phyloP scores from a whole-genome alignment of 2,113 vertebrate species.

The Morone chrysops region DNA sequence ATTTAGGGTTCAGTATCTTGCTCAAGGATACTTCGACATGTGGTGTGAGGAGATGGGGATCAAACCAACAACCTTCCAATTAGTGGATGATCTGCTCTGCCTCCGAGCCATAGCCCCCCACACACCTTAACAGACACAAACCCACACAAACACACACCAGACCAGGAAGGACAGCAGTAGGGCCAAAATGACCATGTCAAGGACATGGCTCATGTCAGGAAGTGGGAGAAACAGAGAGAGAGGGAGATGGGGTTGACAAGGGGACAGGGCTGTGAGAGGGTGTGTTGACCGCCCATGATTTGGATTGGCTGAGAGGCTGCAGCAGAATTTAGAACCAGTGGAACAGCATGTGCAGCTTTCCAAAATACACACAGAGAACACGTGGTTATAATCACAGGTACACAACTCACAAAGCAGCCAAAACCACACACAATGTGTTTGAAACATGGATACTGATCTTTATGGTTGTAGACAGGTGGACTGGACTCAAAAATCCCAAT shows the following conservation, averaged over 20 bases:
- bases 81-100: no score
- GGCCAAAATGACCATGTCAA: slow-evolving; percentile 41
- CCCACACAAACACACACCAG: slow-evolving; percentile 2
- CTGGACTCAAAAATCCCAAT: neutral
- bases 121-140: slow-evolving; percentile 8
- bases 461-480: neutral
- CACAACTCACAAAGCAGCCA: neutral
- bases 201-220: slow-evolving; percentile 19
- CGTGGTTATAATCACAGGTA: neutral
- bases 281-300: slow-evolving; percentile 51
- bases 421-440: neutral
- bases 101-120: neutral
- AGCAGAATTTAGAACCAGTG: slow-evolving; percentile 62
- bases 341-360: slow-evolving; percentile 69
- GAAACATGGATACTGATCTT: neutral
- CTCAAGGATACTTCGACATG: no score
- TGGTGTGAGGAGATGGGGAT: no score
- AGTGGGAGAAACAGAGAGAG: neutral
- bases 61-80: no score
- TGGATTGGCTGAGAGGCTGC: slow-evolving; percentile 70
- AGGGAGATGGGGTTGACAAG: neutral
- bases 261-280: slow-evolving; percentile 53
- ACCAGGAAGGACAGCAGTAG: slow-evolving; percentile 10
- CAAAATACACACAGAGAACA: slow-evolving; percentile 28
- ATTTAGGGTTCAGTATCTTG: no score